Conservation (phyloP, 2,113 vertebrate genomes). For the Trinectes maculatus region DNA sequence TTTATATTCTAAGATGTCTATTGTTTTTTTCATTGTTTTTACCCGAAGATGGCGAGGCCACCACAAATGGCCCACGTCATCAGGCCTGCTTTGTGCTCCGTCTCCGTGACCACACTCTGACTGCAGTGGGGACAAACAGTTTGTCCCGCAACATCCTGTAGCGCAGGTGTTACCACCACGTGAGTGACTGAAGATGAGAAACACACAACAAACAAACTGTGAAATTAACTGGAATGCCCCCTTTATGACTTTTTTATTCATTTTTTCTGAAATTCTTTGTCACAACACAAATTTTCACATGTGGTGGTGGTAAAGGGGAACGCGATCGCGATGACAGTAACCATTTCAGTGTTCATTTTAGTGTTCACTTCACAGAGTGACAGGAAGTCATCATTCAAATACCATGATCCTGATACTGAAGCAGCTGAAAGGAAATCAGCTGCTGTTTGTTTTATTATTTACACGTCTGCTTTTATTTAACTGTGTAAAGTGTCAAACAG, state of each 20-base stretch:
- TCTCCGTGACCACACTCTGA: constrained; percentile 61
- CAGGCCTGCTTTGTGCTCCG: constrained; percentile 39
- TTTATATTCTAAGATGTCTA: neutral
- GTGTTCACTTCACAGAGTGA: no score
- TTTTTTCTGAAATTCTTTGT: no score
- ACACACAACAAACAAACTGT: neutral
- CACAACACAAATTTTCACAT: neutral
- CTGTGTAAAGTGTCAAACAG: no score
- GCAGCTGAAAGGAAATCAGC: no score
- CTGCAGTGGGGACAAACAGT: constrained; percentile 73
- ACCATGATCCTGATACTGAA: no score
- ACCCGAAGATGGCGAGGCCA: constrained; percentile 68
- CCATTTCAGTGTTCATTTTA: neutral
- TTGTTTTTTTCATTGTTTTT: constrained; percentile 16
- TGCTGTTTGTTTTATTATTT: no score
- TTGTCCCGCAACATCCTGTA: constrained; percentile 61
- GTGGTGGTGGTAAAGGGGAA: neutral
- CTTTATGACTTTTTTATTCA: no score
- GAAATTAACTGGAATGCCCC: no score
- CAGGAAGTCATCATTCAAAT: neutral
- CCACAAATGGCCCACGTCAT: constrained; percentile 74
- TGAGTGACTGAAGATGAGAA: constrained; percentile 64
- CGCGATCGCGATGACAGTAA: neutral
- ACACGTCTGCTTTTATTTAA: neutral
- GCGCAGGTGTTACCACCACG: constrained; percentile 40